Percentiles rank a stretch among this genome's conserved stretches.
Conservation (phyloP, 1,140 invertebrate genomes). For the Hyphantria cunea region DNA sequence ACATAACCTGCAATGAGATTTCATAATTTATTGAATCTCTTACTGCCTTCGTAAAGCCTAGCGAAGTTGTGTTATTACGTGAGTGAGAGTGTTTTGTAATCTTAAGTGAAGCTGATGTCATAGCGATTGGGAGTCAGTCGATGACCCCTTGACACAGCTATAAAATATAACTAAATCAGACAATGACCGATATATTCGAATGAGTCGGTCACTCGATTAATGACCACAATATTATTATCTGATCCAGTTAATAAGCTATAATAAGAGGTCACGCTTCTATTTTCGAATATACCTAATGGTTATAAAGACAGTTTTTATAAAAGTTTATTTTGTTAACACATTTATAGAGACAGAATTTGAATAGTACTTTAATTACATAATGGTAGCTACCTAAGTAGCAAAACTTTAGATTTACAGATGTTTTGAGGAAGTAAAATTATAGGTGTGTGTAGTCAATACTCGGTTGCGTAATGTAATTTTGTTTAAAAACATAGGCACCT, state of each 20-base stretch:
- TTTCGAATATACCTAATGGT: conserved; percentile 14
- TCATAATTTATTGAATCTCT: conserved; percentile 53
- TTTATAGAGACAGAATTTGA: background rate
- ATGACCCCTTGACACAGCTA: conserved; percentile 75
- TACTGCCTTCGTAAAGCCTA: conserved; percentile 43
- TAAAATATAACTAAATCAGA: conserved; percentile 57
- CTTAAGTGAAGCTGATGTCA: conserved; percentile 74
- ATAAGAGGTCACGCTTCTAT: conserved; percentile 21
- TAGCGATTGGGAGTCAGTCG: conserved; percentile 72
- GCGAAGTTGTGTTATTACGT: conserved; percentile 62
- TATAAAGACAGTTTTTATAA: too few relatives aligned
- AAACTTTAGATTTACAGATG: conserved; percentile 26
- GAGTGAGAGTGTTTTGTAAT: conserved; percentile 75
- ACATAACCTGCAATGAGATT: conserved; percentile 40
- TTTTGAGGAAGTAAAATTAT: conserved; percentile 54
- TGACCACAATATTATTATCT: conserved; percentile 12
- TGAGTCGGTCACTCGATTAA: conserved; percentile 3
- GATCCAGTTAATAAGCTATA: conserved; percentile 16
- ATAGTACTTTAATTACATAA: conserved; percentile 17
- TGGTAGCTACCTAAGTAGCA: conserved; percentile 12
- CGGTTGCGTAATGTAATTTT: conserved; percentile 69
- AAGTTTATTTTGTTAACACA: background rate
- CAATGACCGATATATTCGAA: conserved; percentile 53
- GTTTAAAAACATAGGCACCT: conserved; percentile 60
- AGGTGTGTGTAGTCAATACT: conserved; percentile 46